Percentiles rank a stretch among this genome's conserved stretches.
Evolutionary conservation across 2,113 vertebrate genomes (phyloP).

Genomic region (Phasianus colchicus): DNA sequence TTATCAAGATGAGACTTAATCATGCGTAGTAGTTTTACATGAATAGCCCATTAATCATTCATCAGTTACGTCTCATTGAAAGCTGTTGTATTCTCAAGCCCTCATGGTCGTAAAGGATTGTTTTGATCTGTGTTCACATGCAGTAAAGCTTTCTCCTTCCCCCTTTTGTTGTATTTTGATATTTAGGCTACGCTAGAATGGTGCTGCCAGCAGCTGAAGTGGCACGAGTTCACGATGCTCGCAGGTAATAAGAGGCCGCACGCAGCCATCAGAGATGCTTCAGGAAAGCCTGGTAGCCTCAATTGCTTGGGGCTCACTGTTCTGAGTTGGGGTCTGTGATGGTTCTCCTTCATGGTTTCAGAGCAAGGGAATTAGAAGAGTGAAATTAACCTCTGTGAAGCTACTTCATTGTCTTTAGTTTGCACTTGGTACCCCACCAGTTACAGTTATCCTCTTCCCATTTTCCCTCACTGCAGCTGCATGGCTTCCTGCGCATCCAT

Average conservation of each 20-base stretch:
- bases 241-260: not conserved
- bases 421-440: not conserved
- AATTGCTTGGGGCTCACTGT: not conserved
- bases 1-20: constrained; percentile 41
- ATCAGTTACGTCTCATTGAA: not conserved
- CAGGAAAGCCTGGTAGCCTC: not conserved
- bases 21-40: not conserved
- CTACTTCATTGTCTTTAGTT: not conserved
- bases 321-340: not conserved
- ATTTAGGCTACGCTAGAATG: not conserved
- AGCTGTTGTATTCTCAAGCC: not conserved
- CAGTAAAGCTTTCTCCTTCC: not conserved
- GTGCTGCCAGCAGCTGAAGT: not conserved
- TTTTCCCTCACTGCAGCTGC: not conserved
- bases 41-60: constrained; percentile 42
- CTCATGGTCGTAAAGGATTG: not conserved
- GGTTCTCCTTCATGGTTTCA: not conserved
- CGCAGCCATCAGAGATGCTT: not conserved
- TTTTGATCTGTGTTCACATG: constrained; percentile 3
- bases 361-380: not conserved
- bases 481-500: fast-evolving
- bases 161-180: not conserved
- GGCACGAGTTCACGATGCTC: not conserved
- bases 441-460: not conserved
- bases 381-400: fast-evolving